Evolutionary conservation across 2,797 vertebrate genomes (phyloP).

Genomic region (Gymnoscopelus microlampas): DNA sequence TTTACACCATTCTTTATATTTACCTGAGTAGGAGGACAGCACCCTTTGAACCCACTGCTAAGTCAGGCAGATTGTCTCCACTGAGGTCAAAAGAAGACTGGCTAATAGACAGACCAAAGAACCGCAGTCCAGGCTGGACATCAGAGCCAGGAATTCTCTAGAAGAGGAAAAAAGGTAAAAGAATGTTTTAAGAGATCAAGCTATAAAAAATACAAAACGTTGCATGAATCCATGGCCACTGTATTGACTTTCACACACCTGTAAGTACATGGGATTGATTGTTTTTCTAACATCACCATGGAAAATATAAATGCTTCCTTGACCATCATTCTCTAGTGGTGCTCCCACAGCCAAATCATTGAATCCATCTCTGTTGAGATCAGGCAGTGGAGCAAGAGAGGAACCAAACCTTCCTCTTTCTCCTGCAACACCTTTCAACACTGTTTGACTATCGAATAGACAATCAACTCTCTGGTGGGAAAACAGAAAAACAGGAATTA

Average conservation of each 20-base stretch:
- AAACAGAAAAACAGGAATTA: not conserved
- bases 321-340: too few species aligned
- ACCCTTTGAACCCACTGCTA: constrained; percentile 83
- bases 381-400: too few species aligned
- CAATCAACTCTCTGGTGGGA: constrained; percentile 53
- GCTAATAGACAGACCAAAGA: constrained; percentile 84
- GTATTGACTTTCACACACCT: not conserved
- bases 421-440: constrained; percentile 59
- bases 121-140: constrained; percentile 64
- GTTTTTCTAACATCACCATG: too few species aligned
- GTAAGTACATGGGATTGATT: too few species aligned
- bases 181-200: not conserved
- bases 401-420: too few species aligned
- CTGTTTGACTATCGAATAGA: constrained; percentile 23
- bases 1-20: not conserved
- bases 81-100: constrained; percentile 79
- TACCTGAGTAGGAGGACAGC: constrained; percentile 83
- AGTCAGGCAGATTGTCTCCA: constrained; percentile 77
- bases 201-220: too few species aligned
- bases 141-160: constrained; percentile 76
- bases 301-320: too few species aligned
- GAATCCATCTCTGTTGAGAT: too few species aligned
- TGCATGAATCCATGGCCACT: not conserved
- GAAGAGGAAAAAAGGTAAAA: not conserved
- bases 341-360: too few species aligned